Conservation (phyloP, 2,113 vertebrate species). For the Accipiter cooperii region DNA sequence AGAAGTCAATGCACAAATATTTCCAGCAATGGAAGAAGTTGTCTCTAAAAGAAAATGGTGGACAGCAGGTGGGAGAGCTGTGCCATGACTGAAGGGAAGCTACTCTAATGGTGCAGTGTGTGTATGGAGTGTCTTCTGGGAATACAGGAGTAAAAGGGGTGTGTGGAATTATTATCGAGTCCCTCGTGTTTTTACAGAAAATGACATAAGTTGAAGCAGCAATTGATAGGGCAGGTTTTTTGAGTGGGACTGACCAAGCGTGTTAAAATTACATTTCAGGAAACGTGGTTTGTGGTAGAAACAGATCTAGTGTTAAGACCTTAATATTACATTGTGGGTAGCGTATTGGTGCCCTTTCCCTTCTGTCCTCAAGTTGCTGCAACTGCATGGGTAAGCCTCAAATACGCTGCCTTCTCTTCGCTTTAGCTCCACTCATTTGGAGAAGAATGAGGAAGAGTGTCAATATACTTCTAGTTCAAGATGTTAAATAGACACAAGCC, state of each 20-base stretch:
- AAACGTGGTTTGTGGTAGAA: conserved; percentile 8
- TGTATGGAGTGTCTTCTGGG: background rate
- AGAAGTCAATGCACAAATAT: background rate
- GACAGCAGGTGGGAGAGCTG: background rate
- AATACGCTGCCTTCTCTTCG: background rate
- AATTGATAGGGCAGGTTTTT: background rate
- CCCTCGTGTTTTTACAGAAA: background rate
- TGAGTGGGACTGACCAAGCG: background rate
- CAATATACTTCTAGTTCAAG: background rate
- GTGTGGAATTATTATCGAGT: background rate
- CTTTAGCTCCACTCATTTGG: background rate
- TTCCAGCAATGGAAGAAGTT: background rate
- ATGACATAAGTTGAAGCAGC: background rate
- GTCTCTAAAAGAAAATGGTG: background rate
- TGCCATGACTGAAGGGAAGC: background rate
- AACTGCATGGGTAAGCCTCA: background rate
- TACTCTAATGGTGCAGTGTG: background rate
- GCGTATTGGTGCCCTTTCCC: background rate
- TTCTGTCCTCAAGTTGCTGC: background rate
- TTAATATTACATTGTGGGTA: background rate
- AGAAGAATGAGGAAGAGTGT: background rate
- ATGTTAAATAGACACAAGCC: background rate
- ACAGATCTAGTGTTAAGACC: background rate
- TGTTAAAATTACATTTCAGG: background rate
- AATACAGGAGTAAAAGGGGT: background rate